Percentiles rank a stretch among this genome's conserved stretches.
Evolutionary conservation across 2,113 vertebrate genomes (phyloP).

Genomic region (Odocoileus hemionus): DNA sequence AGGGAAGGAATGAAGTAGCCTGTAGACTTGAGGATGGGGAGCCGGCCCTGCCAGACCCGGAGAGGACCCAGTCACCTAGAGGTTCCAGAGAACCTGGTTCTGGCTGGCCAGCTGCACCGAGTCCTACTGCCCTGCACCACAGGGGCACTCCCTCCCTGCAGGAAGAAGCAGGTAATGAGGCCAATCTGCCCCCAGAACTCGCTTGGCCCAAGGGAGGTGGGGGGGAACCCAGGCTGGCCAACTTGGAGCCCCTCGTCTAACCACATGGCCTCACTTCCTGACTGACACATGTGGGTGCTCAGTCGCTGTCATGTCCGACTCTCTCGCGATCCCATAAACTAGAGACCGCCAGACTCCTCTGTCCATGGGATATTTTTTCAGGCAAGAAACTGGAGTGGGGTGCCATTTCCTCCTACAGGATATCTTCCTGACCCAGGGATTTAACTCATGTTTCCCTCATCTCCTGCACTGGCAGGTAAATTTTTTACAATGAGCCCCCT

Average conservation of each 20-base stretch:
- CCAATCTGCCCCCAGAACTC: neutral
- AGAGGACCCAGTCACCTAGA: neutral
- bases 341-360: neutral
- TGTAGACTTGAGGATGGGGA: too few species aligned
- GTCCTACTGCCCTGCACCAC: neutral
- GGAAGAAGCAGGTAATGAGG: neutral
- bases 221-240: neutral
- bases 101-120: neutral
- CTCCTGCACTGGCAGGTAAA: neutral
- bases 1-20: neutral
- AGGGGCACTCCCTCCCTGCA: neutral
- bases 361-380: neutral
- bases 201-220: accelerated
- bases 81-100: neutral
- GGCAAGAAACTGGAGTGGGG: neutral
- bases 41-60: neutral
- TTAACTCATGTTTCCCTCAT: neutral
- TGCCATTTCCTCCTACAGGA: neutral
- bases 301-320: neutral
- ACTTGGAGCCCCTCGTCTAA: neutral
- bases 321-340: neutral
- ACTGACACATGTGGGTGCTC: neutral
- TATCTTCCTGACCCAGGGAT: neutral
- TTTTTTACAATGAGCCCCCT: neutral
- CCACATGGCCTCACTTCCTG: neutral